A percentile compares a stretch with the other conserved stretches of the same genome.
Conservation (phyloP, 2,113 vertebrate species). For the Podarcis muralis region DNA sequence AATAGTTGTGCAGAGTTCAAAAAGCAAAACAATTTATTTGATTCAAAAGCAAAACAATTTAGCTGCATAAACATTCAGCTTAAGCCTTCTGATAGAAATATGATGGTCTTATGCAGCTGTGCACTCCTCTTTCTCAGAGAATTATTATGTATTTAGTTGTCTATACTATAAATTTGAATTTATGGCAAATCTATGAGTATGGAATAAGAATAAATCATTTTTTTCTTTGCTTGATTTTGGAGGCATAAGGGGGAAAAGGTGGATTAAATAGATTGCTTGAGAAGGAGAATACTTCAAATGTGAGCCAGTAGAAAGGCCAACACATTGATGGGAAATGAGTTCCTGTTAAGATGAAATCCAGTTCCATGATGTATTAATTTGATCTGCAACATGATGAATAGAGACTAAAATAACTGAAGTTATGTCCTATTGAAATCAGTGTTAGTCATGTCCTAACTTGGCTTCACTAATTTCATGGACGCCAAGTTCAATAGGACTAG, state of each 20-base stretch:
- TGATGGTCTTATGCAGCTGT: neutral
- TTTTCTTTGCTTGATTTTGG: neutral
- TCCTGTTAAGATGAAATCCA: neutral
- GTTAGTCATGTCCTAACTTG: no score
- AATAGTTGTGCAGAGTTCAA: neutral
- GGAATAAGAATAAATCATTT: neutral
- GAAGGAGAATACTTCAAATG: neutral
- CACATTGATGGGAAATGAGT: neutral
- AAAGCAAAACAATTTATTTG: neutral
- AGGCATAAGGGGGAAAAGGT: neutral
- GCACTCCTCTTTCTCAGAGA: neutral
- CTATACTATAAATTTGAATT: neutral
- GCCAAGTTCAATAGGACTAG: neutral
- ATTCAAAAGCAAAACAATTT: neutral
- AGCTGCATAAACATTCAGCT: neutral
- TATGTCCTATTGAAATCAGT: no score
- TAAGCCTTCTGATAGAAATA: neutral
- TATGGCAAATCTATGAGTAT: neutral
- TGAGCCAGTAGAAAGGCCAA: neutral
- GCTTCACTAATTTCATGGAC: no score
- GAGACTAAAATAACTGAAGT: no score
- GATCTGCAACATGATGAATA: neutral
- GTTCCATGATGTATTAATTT: neutral
- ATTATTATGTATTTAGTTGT: neutral
- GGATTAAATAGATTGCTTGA: neutral